These are phyloP conservation scores for Caprella mutica DNA, from an alignment of 2,888 invertebrate species.

Conservation along the genomic window DNA sequence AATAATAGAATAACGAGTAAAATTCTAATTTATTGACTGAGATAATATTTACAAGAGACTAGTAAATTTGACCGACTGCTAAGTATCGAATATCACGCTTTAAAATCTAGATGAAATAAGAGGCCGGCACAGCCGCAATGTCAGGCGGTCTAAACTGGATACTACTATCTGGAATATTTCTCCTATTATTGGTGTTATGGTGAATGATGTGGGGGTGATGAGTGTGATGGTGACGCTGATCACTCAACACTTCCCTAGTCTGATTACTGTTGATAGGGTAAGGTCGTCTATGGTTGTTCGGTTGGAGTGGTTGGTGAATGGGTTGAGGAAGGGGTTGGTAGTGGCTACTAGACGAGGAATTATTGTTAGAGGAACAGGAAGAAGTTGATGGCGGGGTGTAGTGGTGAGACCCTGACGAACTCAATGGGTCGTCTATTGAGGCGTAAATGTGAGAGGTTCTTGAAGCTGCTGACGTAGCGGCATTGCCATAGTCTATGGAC, in stretches of 20 bases:
- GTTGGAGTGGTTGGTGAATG: conserved; percentile 16
- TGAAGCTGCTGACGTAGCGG: conserved; percentile 11
- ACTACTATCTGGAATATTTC: not conserved
- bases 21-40: too few species aligned
- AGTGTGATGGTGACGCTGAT: not conserved
- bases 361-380: conserved; percentile 14
- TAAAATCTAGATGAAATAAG: conserved; percentile 25
- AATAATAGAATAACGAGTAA: too few species aligned
- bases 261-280: not conserved
- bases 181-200: not conserved
- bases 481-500: conserved; percentile 34
- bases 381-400: conserved; percentile 14
- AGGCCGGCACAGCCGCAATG: conserved; percentile 21
- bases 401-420: too few species aligned
- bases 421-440: conserved; percentile 29
- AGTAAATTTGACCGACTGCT: too few species aligned
- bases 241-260: not conserved
- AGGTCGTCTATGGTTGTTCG: not conserved
- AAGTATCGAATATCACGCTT: too few species aligned
- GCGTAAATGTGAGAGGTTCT: conserved; percentile 29
- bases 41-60: too few species aligned
- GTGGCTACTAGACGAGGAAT: conserved; percentile 6
- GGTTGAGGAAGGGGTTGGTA: conserved; percentile 22
- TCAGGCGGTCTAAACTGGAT: conserved; percentile 9
- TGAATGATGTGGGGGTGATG: not conserved